Conservation (phyloP, 1,140 invertebrate genomes). For the Diorhabda carinulata region DNA sequence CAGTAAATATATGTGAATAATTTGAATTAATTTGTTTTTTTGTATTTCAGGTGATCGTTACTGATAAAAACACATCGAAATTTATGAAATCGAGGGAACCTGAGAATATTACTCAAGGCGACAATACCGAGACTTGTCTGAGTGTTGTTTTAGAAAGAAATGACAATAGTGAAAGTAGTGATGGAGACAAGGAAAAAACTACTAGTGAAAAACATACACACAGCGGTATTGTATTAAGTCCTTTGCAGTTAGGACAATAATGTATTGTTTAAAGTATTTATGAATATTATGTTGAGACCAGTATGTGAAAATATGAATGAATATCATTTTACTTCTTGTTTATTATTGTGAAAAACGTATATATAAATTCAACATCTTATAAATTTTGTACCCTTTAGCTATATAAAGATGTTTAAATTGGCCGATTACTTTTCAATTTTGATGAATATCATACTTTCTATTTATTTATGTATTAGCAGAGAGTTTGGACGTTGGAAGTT, state of each 20-base stretch:
- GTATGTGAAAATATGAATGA: not conserved
- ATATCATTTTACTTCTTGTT: not conserved
- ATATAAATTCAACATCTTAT: too few relatives aligned
- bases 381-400: too few relatives aligned
- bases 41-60: slow-evolving; percentile 18
- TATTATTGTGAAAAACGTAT: not conserved
- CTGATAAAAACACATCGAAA: slow-evolving; percentile 34
- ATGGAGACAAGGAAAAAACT: slow-evolving; percentile 16
- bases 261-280: slow-evolving; percentile 5
- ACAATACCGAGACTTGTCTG: slow-evolving; percentile 34
- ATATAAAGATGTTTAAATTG: too few relatives aligned
- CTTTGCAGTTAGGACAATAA: slow-evolving; percentile 50
- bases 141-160: slow-evolving; percentile 41
- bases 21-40: slow-evolving; percentile 4
- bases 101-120: slow-evolving; percentile 23
- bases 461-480: too few relatives aligned
- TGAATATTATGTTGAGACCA: not conserved
- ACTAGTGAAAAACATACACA: slow-evolving; percentile 38
- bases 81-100: slow-evolving; percentile 43
- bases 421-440: too few relatives aligned
- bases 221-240: slow-evolving; percentile 50
- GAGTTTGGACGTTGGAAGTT: too few relatives aligned
- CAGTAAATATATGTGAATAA: not conserved
- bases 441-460: too few relatives aligned
- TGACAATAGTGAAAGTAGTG: slow-evolving; percentile 34